Percentiles rank a stretch among this genome's conserved stretches.
Evolutionary conservation across 2,888 invertebrate species (phyloP).

Genomic region (Anagyrus pseudococci): DNA sequence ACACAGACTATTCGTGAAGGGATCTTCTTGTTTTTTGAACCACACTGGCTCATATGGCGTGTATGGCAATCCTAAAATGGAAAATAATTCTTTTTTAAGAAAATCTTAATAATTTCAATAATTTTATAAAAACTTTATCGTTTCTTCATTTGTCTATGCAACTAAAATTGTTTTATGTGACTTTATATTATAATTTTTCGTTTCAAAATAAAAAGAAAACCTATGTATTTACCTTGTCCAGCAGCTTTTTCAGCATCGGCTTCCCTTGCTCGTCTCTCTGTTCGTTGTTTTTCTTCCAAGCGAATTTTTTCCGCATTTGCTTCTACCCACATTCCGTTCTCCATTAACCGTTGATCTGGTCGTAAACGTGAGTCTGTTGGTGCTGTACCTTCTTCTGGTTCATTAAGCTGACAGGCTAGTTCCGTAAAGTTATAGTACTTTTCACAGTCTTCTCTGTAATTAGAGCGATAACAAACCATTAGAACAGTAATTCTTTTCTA

Average conservation of each 20-base stretch:
- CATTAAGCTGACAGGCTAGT: conserved; percentile 96
- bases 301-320: conserved; percentile 86
- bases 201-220: background rate
- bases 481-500: no score
- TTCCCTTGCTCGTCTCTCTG: conserved; percentile 79
- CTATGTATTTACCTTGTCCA: conserved; percentile 64
- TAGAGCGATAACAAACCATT: no score
- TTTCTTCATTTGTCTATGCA: no score
- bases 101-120: no score
- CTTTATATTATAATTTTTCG: no score
- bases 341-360: conserved; percentile 98
- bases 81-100: no score
- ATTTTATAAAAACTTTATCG: no score
- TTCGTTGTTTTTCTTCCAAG: conserved; percentile 95
- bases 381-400: conserved; percentile 88
- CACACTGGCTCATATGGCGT: conserved; percentile 82
- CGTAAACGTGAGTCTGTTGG: conserved; percentile 92
- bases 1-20: conserved; percentile 71
- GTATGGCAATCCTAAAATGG: conserved; percentile 68
- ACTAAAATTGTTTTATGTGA: no score
- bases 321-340: conserved; percentile 89
- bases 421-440: conserved; percentile 93
- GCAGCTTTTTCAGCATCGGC: conserved; percentile 77
- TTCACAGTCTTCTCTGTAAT: conserved; percentile 68
- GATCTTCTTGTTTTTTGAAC: conserved; percentile 87